These are phyloP conservation scores for Saguinus imperator DNA, from an alignment of 2,113 vertebrate genomes.

Conservation along the genomic window DNA sequence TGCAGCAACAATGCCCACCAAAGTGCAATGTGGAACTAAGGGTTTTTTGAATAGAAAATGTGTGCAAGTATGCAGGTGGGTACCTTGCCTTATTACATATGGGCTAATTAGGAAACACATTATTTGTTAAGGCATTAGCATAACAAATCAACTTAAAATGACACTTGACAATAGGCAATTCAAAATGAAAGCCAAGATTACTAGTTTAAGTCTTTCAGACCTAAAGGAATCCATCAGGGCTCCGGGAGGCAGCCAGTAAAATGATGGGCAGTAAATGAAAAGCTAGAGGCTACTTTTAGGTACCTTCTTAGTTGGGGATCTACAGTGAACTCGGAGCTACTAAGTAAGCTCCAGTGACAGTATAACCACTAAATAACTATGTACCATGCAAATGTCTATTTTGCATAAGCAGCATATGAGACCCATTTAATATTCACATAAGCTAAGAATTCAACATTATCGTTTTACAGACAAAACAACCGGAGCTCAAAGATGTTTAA, in stretches of 20 bases:
- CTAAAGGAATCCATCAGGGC: neutral
- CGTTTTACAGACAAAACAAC: constrained; percentile 30
- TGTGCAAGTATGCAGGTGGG: neutral
- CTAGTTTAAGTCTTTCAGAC: constrained; percentile 40
- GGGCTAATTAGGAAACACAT: constrained; percentile 62
- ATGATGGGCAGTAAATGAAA: neutral
- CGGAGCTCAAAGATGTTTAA: constrained; percentile 15
- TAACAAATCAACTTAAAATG: constrained; percentile 69
- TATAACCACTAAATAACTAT: constrained; percentile 29
- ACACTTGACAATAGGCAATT: constrained; percentile 55
- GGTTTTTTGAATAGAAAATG: neutral
- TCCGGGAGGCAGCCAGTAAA: neutral
- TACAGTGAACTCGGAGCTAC: constrained; percentile 20
- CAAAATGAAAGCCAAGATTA: constrained; percentile 67
- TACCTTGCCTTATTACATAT: constrained; percentile 11
- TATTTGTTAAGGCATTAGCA: constrained; percentile 70
- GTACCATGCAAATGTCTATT: neutral
- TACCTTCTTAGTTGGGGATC: constrained; percentile 30
- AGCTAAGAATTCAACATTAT: neutral
- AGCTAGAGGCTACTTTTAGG: constrained; percentile 14
- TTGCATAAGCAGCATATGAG: neutral
- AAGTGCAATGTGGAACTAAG: neutral
- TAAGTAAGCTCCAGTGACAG: constrained; percentile 35
- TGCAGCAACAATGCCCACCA: neutral
- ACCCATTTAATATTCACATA: neutral